Evolutionary conservation across 2,797 vertebrate genomes (phyloP), one percentile per base, ranked within the genome.

Genomic region (Gymnodraco acuticeps): DNA sequence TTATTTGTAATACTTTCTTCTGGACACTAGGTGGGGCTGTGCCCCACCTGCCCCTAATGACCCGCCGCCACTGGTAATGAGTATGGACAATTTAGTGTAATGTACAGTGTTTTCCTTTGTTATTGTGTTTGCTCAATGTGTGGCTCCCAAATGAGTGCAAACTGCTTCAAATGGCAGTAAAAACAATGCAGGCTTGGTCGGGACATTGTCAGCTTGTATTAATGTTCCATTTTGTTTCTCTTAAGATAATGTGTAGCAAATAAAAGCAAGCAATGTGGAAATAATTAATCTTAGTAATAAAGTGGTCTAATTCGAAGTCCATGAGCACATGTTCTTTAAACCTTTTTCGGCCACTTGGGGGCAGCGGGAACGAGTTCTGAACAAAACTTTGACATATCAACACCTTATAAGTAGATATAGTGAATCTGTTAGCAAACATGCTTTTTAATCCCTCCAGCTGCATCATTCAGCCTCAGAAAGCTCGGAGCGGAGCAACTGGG

Each of bases 151-250:
- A 63, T 41, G 8, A 61, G 19, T 54, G 53, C 52, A 70, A 66
- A 63, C 33, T 31, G 43, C 56, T 51, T 60, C 12, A 64, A 23
- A 70, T 15, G 51, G 27, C 15, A 38, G 38, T 23, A 67, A 78
- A 64, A 60, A 47, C n/a, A 4, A 59, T 3, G 8, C 13, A 33
- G n/a, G 27, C 19, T 31, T 42, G 16, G 23, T 63, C 38, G 23
- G 8, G 15, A 68, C 31, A n/a, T 70, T 19, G 23, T 50, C 15
- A 33, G 14, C 6, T 48, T 17, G 3, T 70, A 50, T 71, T 68
- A 38, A 63, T 14, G 11, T 15, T 71, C 38, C 19, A 27, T 70
- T 45, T 70, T 45, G 67, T 5, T 10, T 20, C 17, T 50, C 41
- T 11, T 5, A 64, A 53, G 33, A n/a, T 45, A 1, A 27, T 47